Evolutionary conservation across 2,113 vertebrate species (phyloP), one percentile per base, ranked within the genome.

Genomic region (Callorhinus ursinus): DNA sequence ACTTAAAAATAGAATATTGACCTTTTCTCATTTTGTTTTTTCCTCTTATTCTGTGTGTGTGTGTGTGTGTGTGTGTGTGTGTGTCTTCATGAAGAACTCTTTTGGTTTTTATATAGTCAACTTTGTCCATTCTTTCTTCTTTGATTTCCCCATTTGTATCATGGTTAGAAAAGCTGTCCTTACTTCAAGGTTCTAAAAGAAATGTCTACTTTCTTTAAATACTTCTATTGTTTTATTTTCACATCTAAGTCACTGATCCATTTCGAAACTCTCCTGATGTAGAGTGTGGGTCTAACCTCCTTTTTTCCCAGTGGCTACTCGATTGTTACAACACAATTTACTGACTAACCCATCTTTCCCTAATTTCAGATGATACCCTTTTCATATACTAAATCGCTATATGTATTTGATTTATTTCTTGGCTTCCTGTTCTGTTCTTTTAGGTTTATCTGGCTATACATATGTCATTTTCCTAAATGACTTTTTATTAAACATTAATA

Each of bases 121-220:
- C 51, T 93, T 90, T 90, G 26, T 86, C 14, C 39, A 1, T 87
- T 80, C 28, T 74, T 86, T 96, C 24, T 81, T 96, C n/a, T 81
- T 0, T 90, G 42, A 13, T 26, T 90, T 85, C 80, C 71, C 51
- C 24, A 63, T 72, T 90, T 90, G 15, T 77, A 36, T 65, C 51
- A 72, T 51, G 24, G 61, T 71, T 79, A 42, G 28, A 80, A 87
- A 87, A 95, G 15, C 53, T n/a, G 71, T 85, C 61, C 71, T 71
- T 77, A 53, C 33, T 8, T 84, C 7, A n/a, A 84, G 33, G 42
- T 80, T 74, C 11, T 86, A 18, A 36, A 87, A 49, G 12, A 85
- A 53, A 36, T 33, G 65, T 74, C 14, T 87, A 4, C 87, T 90
- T 67, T 76, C 67, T 94, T 86, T 42, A 57, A 57, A 63, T 65